Evolutionary conservation across 2,113 vertebrate genomes (phyloP), one percentile per base, ranked within the genome.

Genomic region (Stigmatopora nigra): DNA sequence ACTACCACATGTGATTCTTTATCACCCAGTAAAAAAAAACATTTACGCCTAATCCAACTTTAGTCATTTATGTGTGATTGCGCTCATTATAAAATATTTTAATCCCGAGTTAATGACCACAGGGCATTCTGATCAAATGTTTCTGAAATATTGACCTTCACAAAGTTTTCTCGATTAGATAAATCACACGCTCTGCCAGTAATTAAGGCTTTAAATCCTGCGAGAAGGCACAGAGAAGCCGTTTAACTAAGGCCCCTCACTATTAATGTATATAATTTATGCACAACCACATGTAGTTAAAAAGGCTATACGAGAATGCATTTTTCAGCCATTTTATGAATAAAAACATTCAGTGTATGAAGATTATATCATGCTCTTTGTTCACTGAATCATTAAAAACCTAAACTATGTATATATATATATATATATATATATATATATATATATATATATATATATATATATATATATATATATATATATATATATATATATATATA

Each of bases 31-130:
- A 76, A 44, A 69, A 44, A 69, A 62, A 35, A n/a, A 49, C 48
- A 67, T 57, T 71, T 55, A 41, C 20, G 65, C 38, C 45, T 72
- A 70, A 74, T 63, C 67, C 49, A 9, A 66, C 53, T 17, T 1
- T 17, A 65, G 61, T 51, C 36, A 74, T 63, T 62, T 74, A 60
- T 51, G 47, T 72, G 73, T 79, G 58, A 72, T 73, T 65, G 73
- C 63, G 58, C 44, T 61, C 52, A 63, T 61, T 22, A 46, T 51
- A 65, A 46, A 70, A 69, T 61, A 58, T 57, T 72, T 74, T 70
- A 66, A 82, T 67, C 45, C 65, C 63, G 64, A 59, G 63, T 67
- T 71, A 68, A 75, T 64, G 49, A 51, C 63, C 15, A 63, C 10
- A 12, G 38, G 35, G 25, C 22, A 59, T 65, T 63, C 17, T 49